A percentile compares a stretch with the other conserved stretches of the same genome.
Conservation (phyloP, 64 coral and sea anemone genomes). For the Orbicella faveolata region DNA sequence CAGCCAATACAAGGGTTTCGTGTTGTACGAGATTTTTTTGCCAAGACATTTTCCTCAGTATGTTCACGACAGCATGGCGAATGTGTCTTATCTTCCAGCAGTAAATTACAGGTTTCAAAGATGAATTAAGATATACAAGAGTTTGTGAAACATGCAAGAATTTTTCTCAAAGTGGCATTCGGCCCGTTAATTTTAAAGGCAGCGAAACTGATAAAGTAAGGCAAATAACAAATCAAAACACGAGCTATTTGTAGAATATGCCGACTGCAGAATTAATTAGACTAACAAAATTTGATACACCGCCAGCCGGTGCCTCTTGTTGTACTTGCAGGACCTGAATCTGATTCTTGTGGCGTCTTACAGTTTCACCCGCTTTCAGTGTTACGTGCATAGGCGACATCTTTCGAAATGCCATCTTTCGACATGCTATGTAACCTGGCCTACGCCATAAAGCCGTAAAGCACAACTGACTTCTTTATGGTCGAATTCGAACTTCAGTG, state of each 20-base stretch:
- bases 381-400: no score
- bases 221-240: not conserved
- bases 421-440: no score
- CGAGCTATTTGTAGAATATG: not conserved
- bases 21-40: not conserved
- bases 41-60: not conserved
- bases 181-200: no score
- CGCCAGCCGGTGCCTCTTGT: not conserved
- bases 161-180: not conserved
- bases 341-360: no score
- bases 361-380: no score
- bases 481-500: no score
- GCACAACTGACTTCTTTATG: no score
- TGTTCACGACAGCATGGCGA: not conserved
- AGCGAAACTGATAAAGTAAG: not conserved
- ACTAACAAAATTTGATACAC: no score
- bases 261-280: not conserved
- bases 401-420: no score
- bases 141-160: not conserved
- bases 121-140: not conserved
- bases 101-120: not conserved
- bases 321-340: no score
- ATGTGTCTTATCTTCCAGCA: not conserved
- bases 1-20: not conserved
- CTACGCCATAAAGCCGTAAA: no score